A percentile compares a stretch with the other conserved stretches of the same genome.
Conservation (phyloP, 2,113 vertebrate species). For the Muntiacus muntjak region DNA sequence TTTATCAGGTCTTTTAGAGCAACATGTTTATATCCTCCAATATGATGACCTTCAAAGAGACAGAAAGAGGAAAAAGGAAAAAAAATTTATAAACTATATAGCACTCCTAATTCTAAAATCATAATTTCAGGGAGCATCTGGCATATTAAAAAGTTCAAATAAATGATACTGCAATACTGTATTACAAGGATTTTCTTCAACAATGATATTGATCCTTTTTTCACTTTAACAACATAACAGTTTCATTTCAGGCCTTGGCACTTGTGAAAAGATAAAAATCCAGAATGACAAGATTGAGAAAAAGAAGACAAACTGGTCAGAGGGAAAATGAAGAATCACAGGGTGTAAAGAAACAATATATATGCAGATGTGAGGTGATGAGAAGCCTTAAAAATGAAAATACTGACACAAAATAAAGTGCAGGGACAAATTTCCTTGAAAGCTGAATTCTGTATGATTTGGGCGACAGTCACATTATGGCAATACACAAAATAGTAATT, state of each 20-base stretch:
- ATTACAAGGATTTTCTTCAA: not conserved
- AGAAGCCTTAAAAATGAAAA: not conserved
- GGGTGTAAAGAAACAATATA: constrained; percentile 26
- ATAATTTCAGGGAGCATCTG: not conserved
- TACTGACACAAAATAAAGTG: not conserved
- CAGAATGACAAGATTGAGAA: not conserved
- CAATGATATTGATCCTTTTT: not conserved
- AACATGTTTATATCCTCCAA: not conserved
- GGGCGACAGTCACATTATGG: not conserved
- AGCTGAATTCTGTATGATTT: not conserved
- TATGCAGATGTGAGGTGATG: not conserved
- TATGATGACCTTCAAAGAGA: not conserved
- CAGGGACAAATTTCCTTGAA: not conserved
- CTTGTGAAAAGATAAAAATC: not conserved
- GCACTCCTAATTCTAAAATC: not conserved
- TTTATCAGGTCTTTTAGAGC: not conserved
- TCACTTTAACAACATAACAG: not conserved
- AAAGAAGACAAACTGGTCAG: not conserved
- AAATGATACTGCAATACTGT: not conserved
- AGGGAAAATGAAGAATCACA: constrained; percentile 8
- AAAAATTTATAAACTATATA: not conserved
- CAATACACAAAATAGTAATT: not conserved
- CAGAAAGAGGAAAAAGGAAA: not conserved
- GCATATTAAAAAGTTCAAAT: not conserved
- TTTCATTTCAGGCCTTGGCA: not conserved